A percentile compares a stretch with the other conserved stretches of the same genome.
Conservation (phyloP, 2,797 vertebrate genomes). For the Anas georgica region DNA sequence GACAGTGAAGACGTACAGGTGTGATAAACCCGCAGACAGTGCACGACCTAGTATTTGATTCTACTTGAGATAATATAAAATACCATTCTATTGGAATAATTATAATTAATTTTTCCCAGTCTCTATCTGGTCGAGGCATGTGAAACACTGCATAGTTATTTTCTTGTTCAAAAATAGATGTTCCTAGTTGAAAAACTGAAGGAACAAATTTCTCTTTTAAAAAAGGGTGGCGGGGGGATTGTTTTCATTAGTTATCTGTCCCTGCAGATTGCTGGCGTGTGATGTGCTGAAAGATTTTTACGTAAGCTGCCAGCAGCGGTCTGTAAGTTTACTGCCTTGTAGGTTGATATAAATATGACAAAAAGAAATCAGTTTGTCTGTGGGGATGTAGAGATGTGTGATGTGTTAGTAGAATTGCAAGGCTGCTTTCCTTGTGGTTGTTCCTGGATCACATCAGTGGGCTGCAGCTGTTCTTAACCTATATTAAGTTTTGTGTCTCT, state of each 20-base stretch:
- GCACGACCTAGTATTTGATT: constrained; percentile 33
- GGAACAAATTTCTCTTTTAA: constrained; percentile 67
- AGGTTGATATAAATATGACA: constrained; percentile 61
- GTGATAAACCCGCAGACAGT: constrained; percentile 40
- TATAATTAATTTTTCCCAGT: constrained; percentile 13
- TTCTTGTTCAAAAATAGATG: constrained; percentile 63
- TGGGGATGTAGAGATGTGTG: constrained; percentile 46
- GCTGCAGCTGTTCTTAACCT: constrained; percentile 36
- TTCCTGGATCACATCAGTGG: constrained; percentile 34
- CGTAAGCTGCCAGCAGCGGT: constrained; percentile 26
- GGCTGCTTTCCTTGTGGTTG: constrained; percentile 56
- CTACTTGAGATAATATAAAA: not conserved
- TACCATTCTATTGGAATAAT: constrained; percentile 48
- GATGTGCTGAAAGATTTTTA: constrained; percentile 74
- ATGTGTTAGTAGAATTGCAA: constrained; percentile 52
- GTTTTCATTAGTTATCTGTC: constrained; percentile 70
- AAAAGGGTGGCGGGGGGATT: constrained; percentile 33
- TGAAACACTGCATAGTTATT: constrained; percentile 52
- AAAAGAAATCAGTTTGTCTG: constrained; percentile 57
- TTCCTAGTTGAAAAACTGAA: constrained; percentile 64
- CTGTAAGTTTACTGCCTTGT: constrained; percentile 57
- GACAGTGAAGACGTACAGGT: not conserved
- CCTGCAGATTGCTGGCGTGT: constrained; percentile 65
- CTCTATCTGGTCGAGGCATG: constrained; percentile 31
- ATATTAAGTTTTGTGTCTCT: constrained; percentile 12